Evolutionary conservation across 2,888 invertebrate genomes (phyloP), one percentile per base, ranked within the genome.

Genomic region (Cheilosia urbana): DNA sequence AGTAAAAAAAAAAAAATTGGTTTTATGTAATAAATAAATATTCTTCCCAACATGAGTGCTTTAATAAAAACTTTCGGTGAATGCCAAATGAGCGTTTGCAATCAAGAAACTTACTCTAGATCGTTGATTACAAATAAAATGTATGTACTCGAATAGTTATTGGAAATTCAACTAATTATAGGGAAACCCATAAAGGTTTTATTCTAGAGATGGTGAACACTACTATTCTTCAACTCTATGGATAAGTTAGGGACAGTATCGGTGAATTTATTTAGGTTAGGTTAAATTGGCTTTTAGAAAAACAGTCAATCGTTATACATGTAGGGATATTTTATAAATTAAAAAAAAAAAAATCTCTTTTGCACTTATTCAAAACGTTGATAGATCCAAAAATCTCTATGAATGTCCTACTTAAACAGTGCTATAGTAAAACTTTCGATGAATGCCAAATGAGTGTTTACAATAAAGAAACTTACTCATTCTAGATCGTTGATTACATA

Each of bases 401-500:
- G 9, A 58, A 75, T 47, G 11, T 62, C 55, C 53, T 68, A 17
- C 19, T 37, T 21, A 27, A 60, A 53, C 24, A 19, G 42, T 68
- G 77, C 60, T 45, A 68, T 4, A 68, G n/a, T n/a, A 75, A 63
- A 2, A 4, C 3, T 37, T 51, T 62, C 68, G 17, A 42, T 15
- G 68, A 68, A 19, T 77, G 77, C 60, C 68, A 77, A 77, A 60
- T 77, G 60, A 71, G 65, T 51, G 63, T 79, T 65, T 65, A 49
- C 27, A 63, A 79, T 71, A 13, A 21, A 63, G 57, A 63, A 49
- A 63, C 57, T 13, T 21, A 77, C 71, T 77, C 71, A 82, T 82
- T 76, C 76, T 77, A 82, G 65, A 82, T 76, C 65, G 65, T 82
- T 71, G 82, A 76, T 76, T 53, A 81, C 76, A 63, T 27, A 27